A percentile compares a stretch with the other conserved stretches of the same genome.
Conservation (phyloP, 2,888 invertebrate genomes). For the Acanthosepion lycidas region DNA sequence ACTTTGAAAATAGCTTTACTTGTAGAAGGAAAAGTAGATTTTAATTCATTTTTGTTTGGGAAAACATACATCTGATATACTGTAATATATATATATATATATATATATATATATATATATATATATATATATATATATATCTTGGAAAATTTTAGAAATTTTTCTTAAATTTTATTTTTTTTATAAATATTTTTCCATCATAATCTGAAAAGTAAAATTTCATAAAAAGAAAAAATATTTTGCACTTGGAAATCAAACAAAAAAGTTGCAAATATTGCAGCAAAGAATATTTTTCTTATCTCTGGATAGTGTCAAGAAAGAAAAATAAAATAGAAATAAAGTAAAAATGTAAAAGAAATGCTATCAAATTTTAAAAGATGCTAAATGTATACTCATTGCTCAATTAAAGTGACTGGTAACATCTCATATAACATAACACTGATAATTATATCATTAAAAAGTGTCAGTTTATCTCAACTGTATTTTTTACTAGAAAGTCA, state of each 20-base stretch:
- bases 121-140: too few species aligned
- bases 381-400: constrained; percentile 33
- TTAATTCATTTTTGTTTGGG: background rate
- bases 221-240: background rate
- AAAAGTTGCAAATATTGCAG: background rate
- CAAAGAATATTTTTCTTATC: constrained; percentile 4
- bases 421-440: background rate
- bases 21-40: background rate
- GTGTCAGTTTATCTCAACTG: background rate
- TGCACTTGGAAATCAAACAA: background rate
- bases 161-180: background rate
- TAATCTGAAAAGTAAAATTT: background rate
- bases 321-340: background rate
- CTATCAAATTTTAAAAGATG: background rate
- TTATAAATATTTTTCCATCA: background rate
- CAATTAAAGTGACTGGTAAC: background rate
- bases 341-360: background rate
- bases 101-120: too few species aligned
- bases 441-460: background rate
- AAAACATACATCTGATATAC: background rate
- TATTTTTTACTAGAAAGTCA: background rate
- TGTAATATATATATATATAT: too few species aligned
- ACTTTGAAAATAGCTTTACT: background rate
- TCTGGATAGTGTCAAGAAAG: background rate
- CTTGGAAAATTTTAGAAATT: background rate